Evolutionary conservation across 2,113 vertebrate species (phyloP).

Genomic region (Galbula dea): DNA sequence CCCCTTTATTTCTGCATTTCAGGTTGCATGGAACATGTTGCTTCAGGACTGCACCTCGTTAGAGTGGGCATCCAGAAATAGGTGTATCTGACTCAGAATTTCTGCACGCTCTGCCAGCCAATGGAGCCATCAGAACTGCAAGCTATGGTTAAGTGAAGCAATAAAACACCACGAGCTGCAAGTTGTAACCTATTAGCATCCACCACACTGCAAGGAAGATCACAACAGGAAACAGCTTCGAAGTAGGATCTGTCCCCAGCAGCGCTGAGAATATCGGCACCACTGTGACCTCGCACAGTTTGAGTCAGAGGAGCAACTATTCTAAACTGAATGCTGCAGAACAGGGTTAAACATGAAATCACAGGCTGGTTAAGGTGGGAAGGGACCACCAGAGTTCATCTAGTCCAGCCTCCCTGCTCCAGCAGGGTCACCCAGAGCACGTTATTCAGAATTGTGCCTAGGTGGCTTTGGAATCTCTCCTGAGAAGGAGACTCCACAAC

Average conservation of each 20-base stretch:
- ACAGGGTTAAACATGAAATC: neutral
- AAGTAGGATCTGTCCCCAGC: neutral
- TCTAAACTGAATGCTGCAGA: neutral
- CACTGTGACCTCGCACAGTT: neutral
- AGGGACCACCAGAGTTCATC: too few relatives aligned
- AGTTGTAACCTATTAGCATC: neutral
- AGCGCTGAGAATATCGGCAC: neutral
- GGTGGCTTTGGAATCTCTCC: too few relatives aligned
- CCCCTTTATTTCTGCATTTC: neutral
- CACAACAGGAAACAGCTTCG: conserved; percentile 8
- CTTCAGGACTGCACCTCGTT: conserved; percentile 52
- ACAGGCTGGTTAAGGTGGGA: neutral
- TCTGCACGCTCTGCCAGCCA: conserved; percentile 59
- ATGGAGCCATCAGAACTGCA: conserved; percentile 32
- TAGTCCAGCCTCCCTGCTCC: too few relatives aligned
- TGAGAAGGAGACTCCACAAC: too few relatives aligned
- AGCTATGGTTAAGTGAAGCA: conserved; percentile 57
- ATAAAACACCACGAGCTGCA: conserved; percentile 25
- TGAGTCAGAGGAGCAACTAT: neutral
- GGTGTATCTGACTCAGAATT: conserved; percentile 67
- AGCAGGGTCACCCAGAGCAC: too few relatives aligned
- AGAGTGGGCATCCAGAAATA: conserved; percentile 49
- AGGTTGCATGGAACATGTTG: too few relatives aligned
- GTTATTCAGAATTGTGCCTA: too few relatives aligned
- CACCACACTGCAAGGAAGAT: neutral